Evolutionary conservation across 2,797 vertebrate genomes (phyloP).

Genomic region (Cirrhinus molitorella): DNA sequence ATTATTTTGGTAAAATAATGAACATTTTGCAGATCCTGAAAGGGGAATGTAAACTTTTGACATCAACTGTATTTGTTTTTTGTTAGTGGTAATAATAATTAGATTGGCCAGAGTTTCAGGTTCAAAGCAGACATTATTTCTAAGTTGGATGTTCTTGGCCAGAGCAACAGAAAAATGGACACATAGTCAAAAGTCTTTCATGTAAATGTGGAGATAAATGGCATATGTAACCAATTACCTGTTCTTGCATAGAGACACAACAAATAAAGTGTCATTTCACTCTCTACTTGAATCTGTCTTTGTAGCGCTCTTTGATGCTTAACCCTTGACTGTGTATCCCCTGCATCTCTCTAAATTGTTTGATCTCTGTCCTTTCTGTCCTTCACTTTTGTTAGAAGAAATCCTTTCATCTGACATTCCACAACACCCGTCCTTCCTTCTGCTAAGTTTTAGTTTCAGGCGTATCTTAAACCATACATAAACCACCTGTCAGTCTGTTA

Average conservation of each 20-base stretch:
- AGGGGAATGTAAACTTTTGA: too few relatives aligned
- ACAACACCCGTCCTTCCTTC: constrained; percentile 8
- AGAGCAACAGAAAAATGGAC: constrained; percentile 5
- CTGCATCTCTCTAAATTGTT: constrained; percentile 34
- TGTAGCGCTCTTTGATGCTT: constrained; percentile 31
- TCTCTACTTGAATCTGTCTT: constrained; percentile 25
- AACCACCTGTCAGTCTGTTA: constrained; percentile 33
- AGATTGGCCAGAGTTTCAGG: too few relatives aligned
- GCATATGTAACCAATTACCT: background rate
- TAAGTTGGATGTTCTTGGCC: background rate
- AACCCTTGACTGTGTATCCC: constrained; percentile 42
- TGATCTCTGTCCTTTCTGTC: constrained; percentile 52
- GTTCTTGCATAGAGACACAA: constrained; percentile 28
- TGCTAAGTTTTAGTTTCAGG: constrained; percentile 26
- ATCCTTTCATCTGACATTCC: constrained; percentile 48
- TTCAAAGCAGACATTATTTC: too few relatives aligned
- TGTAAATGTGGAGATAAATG: background rate
- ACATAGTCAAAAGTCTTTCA: background rate
- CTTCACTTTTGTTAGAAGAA: constrained; percentile 34
- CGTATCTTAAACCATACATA: constrained; percentile 34
- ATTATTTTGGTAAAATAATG: too few relatives aligned
- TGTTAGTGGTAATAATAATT: too few relatives aligned
- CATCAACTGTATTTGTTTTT: too few relatives aligned
- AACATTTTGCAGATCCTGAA: too few relatives aligned
- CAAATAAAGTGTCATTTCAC: constrained; percentile 26